A percentile compares a stretch with the other conserved stretches of the same genome.
These are phyloP conservation scores for Platycheirus albimanus DNA, from an alignment of 2,888 invertebrate genomes.

Conservation along the genomic window DNA sequence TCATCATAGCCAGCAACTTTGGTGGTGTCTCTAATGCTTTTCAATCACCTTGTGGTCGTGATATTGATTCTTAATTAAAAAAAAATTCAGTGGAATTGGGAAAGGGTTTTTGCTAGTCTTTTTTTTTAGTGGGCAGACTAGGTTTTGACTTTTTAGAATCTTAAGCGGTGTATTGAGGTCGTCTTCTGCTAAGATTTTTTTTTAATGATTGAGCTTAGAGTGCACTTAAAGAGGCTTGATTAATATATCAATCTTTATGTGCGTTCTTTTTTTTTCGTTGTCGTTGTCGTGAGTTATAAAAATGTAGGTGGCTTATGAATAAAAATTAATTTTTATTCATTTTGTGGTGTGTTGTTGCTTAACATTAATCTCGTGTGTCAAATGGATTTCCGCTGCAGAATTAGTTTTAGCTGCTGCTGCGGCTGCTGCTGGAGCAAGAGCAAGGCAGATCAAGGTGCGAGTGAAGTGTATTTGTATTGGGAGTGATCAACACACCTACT, in stretches of 20 bases:
- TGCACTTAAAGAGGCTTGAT: slow-evolving; percentile 38
- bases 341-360: slow-evolving; percentile 44
- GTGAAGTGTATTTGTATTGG: slow-evolving; percentile 19
- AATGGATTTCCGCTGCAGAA: slow-evolving; percentile 66
- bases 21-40: slow-evolving; percentile 31
- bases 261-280: neutral
- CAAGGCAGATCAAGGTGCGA: slow-evolving; percentile 26
- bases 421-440: slow-evolving; percentile 1
- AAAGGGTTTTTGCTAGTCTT: slow-evolving; percentile 42
- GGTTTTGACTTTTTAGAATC: slow-evolving; percentile 30
- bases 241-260: slow-evolving; percentile 35
- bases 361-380: slow-evolving; percentile 63
- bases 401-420: slow-evolving; percentile 3
- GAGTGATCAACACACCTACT: slow-evolving; percentile 48
- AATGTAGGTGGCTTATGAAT: slow-evolving; percentile 66
- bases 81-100: slow-evolving; percentile 26
- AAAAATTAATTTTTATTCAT: slow-evolving; percentile 59
- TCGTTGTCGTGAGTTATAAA: neutral
- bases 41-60: slow-evolving; percentile 47
- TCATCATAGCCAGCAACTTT: slow-evolving; percentile 29
- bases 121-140: slow-evolving; percentile 43
- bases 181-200: slow-evolving; percentile 39
- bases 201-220: slow-evolving; percentile 31
- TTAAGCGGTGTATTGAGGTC: slow-evolving; percentile 56
- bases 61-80: slow-evolving; percentile 56